Percentiles rank a stretch among this genome's conserved stretches.
Conservation (phyloP, 2,888 invertebrate genomes). For the Drosophila parthenogenetica region DNA sequence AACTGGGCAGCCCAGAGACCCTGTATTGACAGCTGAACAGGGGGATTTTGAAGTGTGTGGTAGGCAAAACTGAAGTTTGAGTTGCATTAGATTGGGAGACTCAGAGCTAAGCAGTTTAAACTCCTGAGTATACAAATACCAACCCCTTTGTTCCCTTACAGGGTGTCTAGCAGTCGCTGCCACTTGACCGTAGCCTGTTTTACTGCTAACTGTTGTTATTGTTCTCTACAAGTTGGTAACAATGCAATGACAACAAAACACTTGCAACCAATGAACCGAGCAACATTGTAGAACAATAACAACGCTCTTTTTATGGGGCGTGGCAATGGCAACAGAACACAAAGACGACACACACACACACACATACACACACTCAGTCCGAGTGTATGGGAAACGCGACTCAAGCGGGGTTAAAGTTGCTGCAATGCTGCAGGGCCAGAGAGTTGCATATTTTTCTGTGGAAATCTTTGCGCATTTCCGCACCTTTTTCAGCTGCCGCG, state of each 20-base stretch:
- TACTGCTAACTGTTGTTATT: background rate
- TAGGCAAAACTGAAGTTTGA: too few species aligned
- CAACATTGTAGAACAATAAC: constrained; percentile 54
- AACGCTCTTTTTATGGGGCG: constrained; percentile 32
- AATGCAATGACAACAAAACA: constrained; percentile 36
- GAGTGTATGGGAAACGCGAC: constrained; percentile 33
- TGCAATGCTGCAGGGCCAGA: constrained; percentile 57
- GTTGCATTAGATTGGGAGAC: too few species aligned
- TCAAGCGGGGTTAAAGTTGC: constrained; percentile 60
- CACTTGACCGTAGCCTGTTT: background rate
- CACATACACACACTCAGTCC: background rate
- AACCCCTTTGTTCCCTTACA: background rate
- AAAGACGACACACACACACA: constrained; percentile 8
- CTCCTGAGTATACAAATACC: too few species aligned
- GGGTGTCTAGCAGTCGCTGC: background rate
- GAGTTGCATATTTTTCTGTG: constrained; percentile 18
- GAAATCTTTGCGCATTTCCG: constrained; percentile 50
- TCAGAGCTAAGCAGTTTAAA: too few species aligned
- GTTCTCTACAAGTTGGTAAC: constrained; percentile 33
- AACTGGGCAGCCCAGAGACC: background rate
- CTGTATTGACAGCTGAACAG: background rate
- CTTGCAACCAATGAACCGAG: constrained; percentile 45
- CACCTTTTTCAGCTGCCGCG: constrained; percentile 50
- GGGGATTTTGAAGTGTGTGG: too few species aligned
- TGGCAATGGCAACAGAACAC: constrained; percentile 33